Evolutionary conservation across 2,113 vertebrate species (phyloP), one percentile per base, ranked within the genome.

Genomic region (Semnopithecus entellus): DNA sequence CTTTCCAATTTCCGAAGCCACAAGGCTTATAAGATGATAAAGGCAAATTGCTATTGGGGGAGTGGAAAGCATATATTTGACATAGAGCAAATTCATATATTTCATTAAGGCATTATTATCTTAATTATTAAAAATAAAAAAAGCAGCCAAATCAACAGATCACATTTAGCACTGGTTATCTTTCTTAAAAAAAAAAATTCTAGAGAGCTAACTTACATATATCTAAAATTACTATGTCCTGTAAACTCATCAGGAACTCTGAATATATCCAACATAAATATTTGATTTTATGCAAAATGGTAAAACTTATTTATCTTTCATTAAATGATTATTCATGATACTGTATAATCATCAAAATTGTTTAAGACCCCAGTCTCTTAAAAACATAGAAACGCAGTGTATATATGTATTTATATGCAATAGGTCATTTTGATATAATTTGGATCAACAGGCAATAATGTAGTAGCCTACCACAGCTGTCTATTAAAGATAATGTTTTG

Each of bases 81-180:
- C 61, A 91, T 43, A 12, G 12, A 64, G 8, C 1, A 92, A 85
- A 80, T 76, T 3, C 3, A 18, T 72, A 72, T 57, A 78, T 82
- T 81, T 92, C 43, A 95, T 55, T 79, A 64, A 92, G 45, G 25
- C 3, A 79, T 64, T 30, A 43, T 91, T 50, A 87, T 30, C 18
- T 86, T 93, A 85, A 92, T 88, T 90, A 92, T 87, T 70, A 93
- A 91, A 98, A 66, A 57, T 40, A 93, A 92, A 90, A 64, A 94
- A 92, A 59, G 32, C 2, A 73, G 14, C 25, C 88, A 93, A 97
- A 88, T 43, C 76, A 66, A 95, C 97, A 91, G 7, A 83, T 22
- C 13, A 87, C 6, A 45, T 59, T 75, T 91, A 57, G 82, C 68
- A 80, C 5, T 81, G 9, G 16, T 40, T 89, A 88, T 64, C 17